A percentile compares a stretch with the other conserved stretches of the same genome.
These are phyloP conservation scores for Aix galericulata DNA, from an alignment of 2,113 vertebrate genomes.

Conservation along the genomic window DNA sequence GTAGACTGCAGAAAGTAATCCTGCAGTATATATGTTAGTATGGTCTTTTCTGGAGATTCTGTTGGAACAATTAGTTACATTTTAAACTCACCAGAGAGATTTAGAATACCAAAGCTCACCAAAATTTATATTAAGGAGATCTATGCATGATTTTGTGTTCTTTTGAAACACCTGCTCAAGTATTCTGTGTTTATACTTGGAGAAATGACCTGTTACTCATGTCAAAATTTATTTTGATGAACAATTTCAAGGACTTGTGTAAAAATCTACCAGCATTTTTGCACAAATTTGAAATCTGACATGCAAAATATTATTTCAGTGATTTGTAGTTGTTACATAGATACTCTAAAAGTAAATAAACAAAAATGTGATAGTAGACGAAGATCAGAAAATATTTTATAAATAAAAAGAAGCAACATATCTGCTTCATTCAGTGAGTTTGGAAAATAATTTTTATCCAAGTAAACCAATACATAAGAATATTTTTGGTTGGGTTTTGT, in stretches of 20 bases:
- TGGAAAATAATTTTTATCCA: background rate
- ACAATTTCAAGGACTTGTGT: background rate
- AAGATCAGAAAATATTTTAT: background rate
- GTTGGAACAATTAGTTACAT: background rate
- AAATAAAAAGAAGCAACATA: background rate
- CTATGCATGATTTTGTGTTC: background rate
- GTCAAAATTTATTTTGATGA: background rate
- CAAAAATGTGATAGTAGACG: background rate
- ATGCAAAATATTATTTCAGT: background rate
- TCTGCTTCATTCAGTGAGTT: background rate
- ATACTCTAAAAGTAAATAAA: background rate
- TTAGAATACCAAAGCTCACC: background rate
- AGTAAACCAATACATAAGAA: background rate
- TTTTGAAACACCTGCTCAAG: background rate
- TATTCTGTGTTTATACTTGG: background rate
- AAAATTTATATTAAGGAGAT: background rate
- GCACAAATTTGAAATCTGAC: background rate
- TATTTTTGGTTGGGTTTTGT: background rate
- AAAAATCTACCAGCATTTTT: background rate
- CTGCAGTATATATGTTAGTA: fast-evolving
- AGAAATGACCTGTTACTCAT: background rate
- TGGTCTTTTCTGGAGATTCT: background rate
- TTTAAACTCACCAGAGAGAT: background rate
- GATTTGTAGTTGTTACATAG: background rate
- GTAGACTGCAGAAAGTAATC: background rate